phyloP scores from a whole-genome alignment of 2,888 invertebrate species.

The Clostera curtula region DNA sequence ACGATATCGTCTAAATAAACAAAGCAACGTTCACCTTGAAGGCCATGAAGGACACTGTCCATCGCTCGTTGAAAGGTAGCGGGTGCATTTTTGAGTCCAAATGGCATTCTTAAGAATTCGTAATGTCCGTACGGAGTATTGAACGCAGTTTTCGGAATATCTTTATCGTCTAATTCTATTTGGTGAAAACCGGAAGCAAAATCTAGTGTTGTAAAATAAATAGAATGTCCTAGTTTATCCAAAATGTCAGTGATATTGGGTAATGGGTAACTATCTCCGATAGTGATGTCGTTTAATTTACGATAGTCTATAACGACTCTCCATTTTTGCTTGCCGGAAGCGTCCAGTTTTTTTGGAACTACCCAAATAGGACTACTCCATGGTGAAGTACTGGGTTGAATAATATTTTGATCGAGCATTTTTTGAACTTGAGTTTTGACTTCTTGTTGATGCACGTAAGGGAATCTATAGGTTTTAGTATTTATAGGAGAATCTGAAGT shows the following conservation, averaged over 20 bases:
- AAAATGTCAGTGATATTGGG: too few relatives aligned
- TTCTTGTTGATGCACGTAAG: slow-evolving; percentile 22
- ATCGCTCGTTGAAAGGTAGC: slow-evolving; percentile 2
- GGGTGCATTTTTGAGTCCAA: slow-evolving; percentile 13
- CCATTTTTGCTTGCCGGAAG: slow-evolving; percentile 27
- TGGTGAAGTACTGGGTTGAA: slow-evolving; percentile 27
- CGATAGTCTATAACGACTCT: slow-evolving; percentile 22
- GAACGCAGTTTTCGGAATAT: slow-evolving; percentile 21
- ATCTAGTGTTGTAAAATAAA: slow-evolving; percentile 25
- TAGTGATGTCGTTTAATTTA: slow-evolving; percentile 24
- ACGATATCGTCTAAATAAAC: slow-evolving; percentile 4
- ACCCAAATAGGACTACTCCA: slow-evolving; percentile 36
- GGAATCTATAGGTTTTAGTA: slow-evolving; percentile 21
- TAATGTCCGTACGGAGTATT: slow-evolving; percentile 18
- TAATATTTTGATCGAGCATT: slow-evolving; percentile 28
- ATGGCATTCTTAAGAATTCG: slow-evolving; percentile 23
- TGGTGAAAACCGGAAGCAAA: slow-evolving; percentile 24
- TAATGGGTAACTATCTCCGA: slow-evolving; percentile 23
- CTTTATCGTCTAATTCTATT: slow-evolving; percentile 14
- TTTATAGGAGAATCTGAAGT: slow-evolving; percentile 23
- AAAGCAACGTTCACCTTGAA: slow-evolving; percentile 1
- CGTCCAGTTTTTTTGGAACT: slow-evolving; percentile 35
- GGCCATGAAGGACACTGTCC: neutral
- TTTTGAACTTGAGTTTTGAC: slow-evolving; percentile 27
- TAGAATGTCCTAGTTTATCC: slow-evolving; percentile 18